Evolutionary conservation across 2,797 vertebrate species (phyloP).

Genomic region (Enoplosus armatus): DNA sequence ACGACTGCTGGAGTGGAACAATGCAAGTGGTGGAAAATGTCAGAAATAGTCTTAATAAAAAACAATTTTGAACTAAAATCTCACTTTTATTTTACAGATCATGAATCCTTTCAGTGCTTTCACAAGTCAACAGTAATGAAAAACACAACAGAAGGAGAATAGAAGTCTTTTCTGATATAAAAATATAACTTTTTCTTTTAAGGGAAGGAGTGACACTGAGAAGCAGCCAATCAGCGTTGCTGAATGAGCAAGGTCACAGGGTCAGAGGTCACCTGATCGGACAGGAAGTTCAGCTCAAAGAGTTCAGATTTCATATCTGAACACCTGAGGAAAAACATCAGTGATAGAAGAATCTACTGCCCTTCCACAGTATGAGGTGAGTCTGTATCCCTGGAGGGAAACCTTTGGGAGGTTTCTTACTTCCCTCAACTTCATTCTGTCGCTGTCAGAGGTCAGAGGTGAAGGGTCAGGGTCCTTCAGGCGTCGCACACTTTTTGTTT

Average conservation of each 20-base stretch:
- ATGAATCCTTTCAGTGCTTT: constrained; percentile 18
- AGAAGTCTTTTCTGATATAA: constrained; percentile 47
- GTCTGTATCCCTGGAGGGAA: constrained; percentile 8
- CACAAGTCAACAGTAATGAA: constrained; percentile 1
- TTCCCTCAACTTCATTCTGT: background rate
- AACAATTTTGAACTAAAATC: background rate
- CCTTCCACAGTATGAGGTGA: background rate
- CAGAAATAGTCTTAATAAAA: background rate
- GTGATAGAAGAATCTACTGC: background rate
- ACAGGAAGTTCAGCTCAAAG: constrained; percentile 22
- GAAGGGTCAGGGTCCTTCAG: constrained; percentile 25
- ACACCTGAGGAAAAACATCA: background rate
- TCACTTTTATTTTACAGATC: constrained; percentile 39
- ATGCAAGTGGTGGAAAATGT: background rate
- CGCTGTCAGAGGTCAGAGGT: background rate
- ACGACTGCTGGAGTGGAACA: background rate
- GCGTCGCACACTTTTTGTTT: constrained; percentile 70
- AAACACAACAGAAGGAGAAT: constrained; percentile 3
- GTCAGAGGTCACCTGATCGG: constrained; percentile 42
- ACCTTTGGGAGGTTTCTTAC: too few relatives aligned
- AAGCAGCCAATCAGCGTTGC: constrained; percentile 16
- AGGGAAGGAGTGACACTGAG: background rate
- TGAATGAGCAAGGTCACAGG: background rate
- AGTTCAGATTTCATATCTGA: background rate
- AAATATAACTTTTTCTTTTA: constrained; percentile 57